These are phyloP conservation scores for Gasterosteus nipponicus DNA, from an alignment of 2,113 vertebrate species.

Conservation along the genomic window DNA sequence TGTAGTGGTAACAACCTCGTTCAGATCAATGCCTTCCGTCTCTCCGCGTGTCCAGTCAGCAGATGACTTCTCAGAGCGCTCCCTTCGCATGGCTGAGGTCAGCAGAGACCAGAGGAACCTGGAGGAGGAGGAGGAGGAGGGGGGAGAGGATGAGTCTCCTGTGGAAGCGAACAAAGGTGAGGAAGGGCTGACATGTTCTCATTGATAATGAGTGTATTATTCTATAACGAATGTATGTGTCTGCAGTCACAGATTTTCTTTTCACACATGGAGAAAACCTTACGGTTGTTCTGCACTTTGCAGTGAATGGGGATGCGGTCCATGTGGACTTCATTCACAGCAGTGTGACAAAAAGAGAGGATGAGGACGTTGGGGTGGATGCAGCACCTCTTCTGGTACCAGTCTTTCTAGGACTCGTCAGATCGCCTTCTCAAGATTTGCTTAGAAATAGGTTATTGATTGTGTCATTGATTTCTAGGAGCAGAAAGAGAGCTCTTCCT, in stretches of 20 bases:
- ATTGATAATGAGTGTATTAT: background rate
- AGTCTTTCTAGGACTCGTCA: background rate
- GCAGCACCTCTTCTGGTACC: constrained; percentile 62
- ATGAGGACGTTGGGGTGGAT: constrained; percentile 67
- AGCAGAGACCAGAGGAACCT: constrained; percentile 83
- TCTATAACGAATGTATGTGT: background rate
- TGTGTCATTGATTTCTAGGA: constrained; percentile 59
- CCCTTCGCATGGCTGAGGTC: constrained; percentile 85
- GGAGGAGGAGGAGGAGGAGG: constrained; percentile 79
- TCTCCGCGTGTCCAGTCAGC: constrained; percentile 79
- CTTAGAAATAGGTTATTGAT: constrained; percentile 8
- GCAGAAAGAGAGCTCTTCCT: constrained; percentile 51
- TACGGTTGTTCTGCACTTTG: background rate
- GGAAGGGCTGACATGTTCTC: background rate
- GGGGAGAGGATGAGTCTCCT: constrained; percentile 60
- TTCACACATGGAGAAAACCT: background rate
- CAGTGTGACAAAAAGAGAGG: constrained; percentile 82
- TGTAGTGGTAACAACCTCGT: background rate
- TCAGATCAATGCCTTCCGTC: background rate
- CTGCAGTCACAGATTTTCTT: background rate
- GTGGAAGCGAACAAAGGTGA: constrained; percentile 67
- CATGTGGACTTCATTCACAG: constrained; percentile 86
- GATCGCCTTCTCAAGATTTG: background rate
- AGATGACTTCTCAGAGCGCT: constrained; percentile 90
- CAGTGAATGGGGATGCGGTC: constrained; percentile 82